These are phyloP conservation scores for Laspeyria flexula DNA, from an alignment of 2,888 invertebrate genomes.

Conservation along the genomic window DNA sequence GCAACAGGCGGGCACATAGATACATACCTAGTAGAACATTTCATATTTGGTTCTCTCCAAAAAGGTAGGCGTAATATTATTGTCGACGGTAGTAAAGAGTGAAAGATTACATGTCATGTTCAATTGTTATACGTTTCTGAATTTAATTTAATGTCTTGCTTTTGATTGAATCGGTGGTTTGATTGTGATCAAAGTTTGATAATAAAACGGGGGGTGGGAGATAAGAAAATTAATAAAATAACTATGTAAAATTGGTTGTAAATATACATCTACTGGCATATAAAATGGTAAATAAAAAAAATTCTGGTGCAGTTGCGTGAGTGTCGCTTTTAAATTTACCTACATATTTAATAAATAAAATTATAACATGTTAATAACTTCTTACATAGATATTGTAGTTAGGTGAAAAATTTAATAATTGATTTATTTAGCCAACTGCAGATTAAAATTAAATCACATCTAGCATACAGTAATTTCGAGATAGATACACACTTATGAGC, in stretches of 20 bases:
- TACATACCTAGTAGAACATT: too few relatives aligned
- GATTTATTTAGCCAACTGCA: too few relatives aligned
- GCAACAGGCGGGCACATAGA: too few relatives aligned
- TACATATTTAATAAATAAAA: neutral
- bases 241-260: constrained; percentile 42
- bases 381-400: too few relatives aligned
- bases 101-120: neutral
- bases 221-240: constrained; percentile 28
- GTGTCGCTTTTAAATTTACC: constrained; percentile 13
- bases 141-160: constrained; percentile 21
- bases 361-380: neutral
- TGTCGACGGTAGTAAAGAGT: too few relatives aligned
- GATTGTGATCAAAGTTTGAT: neutral
- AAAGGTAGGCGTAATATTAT: too few relatives aligned
- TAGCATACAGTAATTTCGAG: too few relatives aligned
- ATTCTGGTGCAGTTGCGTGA: constrained; percentile 39
- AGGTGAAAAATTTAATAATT: too few relatives aligned
- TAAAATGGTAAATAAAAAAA: constrained; percentile 49
- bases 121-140: constrained; percentile 24
- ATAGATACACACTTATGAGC: too few relatives aligned
- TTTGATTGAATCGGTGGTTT: neutral
- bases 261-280: constrained; percentile 6
- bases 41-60: too few relatives aligned
- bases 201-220: neutral
- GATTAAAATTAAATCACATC: too few relatives aligned